phyloP scores from a whole-genome alignment of 2,797 vertebrate species.

The Rhinophrynus dorsalis region DNA sequence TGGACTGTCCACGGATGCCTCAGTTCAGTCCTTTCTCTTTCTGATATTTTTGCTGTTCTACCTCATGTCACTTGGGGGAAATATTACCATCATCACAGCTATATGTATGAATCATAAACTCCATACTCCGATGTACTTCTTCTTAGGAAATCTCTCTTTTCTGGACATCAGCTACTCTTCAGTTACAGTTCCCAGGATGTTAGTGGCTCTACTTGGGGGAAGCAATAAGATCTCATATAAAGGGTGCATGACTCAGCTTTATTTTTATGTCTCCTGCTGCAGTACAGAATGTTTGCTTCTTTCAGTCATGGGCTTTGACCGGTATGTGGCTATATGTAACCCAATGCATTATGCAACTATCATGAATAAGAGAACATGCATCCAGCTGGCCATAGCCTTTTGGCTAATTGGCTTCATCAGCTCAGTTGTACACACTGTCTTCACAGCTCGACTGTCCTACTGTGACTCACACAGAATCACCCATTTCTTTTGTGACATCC shows the following conservation, averaged over 20 bases:
- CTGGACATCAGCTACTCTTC: slow-evolving; percentile 38
- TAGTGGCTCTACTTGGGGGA: slow-evolving; percentile 2
- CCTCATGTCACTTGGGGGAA: slow-evolving; percentile 20
- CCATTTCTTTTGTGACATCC: slow-evolving; percentile 40
- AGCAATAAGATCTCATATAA: slow-evolving; percentile 19
- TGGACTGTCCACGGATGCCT: slow-evolving; percentile 14
- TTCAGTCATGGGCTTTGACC: slow-evolving; percentile 34
- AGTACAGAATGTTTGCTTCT: slow-evolving; percentile 38
- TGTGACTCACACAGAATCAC: slow-evolving; percentile 24
- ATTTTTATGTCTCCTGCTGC: slow-evolving; percentile 34
- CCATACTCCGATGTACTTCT: slow-evolving; percentile 42
- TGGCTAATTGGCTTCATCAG: slow-evolving; percentile 13
- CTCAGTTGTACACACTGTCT: slow-evolving; percentile 26
- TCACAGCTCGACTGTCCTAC: slow-evolving; percentile 20
- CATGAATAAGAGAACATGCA: slow-evolving; percentile 31
- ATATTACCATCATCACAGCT: slow-evolving; percentile 16
- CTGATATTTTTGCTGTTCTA: slow-evolving; percentile 27
- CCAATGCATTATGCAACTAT: slow-evolving; percentile 27
- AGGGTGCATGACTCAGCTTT: slow-evolving; percentile 37
- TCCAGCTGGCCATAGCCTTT: neutral
- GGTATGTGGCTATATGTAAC: slow-evolving; percentile 38
- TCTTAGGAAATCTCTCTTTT: slow-evolving; percentile 19
- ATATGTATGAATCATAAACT: slow-evolving; percentile 22
- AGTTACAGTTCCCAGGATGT: slow-evolving; percentile 40
- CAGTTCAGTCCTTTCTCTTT: slow-evolving; percentile 13